Conservation (phyloP, 2,797 vertebrate genomes). For the Crocodylus rhombifer region DNA sequence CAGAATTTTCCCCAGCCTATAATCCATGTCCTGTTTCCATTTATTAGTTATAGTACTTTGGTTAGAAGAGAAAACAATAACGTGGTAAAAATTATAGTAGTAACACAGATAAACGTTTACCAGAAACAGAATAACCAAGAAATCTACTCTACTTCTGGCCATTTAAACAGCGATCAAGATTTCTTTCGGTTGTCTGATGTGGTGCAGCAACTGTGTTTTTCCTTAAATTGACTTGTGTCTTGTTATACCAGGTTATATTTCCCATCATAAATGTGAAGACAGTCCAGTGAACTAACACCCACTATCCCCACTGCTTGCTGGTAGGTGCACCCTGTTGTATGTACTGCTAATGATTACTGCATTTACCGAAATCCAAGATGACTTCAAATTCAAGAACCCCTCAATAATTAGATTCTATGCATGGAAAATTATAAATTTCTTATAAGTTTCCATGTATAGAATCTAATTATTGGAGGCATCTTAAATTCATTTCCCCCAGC, state of each 20-base stretch:
- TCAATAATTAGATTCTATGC: too few species aligned
- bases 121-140: constrained; percentile 54
- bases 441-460: too few species aligned
- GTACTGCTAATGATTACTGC: not conserved
- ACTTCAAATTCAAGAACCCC: too few species aligned
- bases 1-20: constrained; percentile 51
- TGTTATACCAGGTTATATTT: constrained; percentile 42
- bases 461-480: not conserved
- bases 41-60: constrained; percentile 62
- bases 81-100: constrained; percentile 62
- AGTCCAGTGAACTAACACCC: not conserved
- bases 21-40: constrained; percentile 56
- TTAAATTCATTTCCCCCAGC: too few species aligned
- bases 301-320: not conserved
- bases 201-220: constrained; percentile 49
- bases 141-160: constrained; percentile 48
- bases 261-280: not conserved
- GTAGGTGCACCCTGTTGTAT: not conserved
- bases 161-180: constrained; percentile 30
- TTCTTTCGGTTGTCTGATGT: constrained; percentile 59
- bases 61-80: constrained; percentile 64
- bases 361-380: not conserved
- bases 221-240: constrained; percentile 50
- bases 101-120: constrained; percentile 63
- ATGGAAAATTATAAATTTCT: too few species aligned